Conservation (phyloP, 2,113 vertebrate genomes). For the pig (Sus scrofa) region T2T-Sscrofa CM000822.6:62418001-62418500, state of each 20-base stretch:
- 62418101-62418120: background rate
- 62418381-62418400: background rate
- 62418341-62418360: background rate
- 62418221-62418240: background rate
- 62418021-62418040: background rate
- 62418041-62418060: background rate
- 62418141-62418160: background rate
- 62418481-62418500: too few relatives aligned
- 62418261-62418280: background rate
- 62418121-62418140: background rate
- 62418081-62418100: background rate
- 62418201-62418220: background rate
- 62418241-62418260: background rate
- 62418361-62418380: background rate
- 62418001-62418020: background rate
- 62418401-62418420: too few relatives aligned
- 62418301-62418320: background rate
- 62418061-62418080: background rate
- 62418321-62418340: rapidly evolving
- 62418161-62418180: background rate
- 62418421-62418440: too few relatives aligned
- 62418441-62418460: too few relatives aligned
- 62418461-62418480: too few relatives aligned
- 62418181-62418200: background rate
- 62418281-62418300: background rate